Evolutionary conservation across 2,888 invertebrate species (phyloP).

Genomic region (Hypomecis atomaria): DNA sequence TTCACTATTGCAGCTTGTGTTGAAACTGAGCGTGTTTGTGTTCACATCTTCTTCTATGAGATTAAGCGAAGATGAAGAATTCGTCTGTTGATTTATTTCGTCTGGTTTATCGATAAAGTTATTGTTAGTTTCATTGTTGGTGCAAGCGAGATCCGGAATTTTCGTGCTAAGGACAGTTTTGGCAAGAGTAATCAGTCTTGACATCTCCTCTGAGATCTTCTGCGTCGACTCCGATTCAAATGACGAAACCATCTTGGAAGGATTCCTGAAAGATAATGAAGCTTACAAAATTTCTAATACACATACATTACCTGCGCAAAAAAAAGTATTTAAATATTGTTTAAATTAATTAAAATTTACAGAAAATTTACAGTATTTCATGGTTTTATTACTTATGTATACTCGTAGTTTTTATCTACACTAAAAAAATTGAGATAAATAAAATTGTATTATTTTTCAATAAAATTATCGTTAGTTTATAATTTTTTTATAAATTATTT

Average conservation of each 20-base stretch:
- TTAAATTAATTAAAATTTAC: too few species aligned
- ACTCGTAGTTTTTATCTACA: too few species aligned
- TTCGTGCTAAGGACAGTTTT: constrained; percentile 77
- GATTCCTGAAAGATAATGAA: constrained; percentile 60
- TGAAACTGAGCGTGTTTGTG: constrained; percentile 54
- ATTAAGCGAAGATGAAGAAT: constrained; percentile 53
- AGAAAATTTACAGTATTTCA: too few species aligned
- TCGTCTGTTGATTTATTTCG: constrained; percentile 45
- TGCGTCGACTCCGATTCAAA: constrained; percentile 64
- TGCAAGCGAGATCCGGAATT: constrained; percentile 73
- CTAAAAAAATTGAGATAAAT: too few species aligned
- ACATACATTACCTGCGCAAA: too few species aligned
- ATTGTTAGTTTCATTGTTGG: constrained; percentile 53
- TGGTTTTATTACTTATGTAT: too few species aligned
- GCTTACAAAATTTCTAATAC: too few species aligned
- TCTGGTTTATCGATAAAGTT: constrained; percentile 45
- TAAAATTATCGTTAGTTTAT: too few species aligned
- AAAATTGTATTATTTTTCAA: too few species aligned
- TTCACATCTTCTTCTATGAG: constrained; percentile 55
- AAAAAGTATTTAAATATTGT: too few species aligned
- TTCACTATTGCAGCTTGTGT: constrained; percentile 53
- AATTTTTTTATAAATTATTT: too few species aligned
- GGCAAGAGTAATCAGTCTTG: constrained; percentile 79
- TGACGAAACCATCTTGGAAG: constrained; percentile 68
- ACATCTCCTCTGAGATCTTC: constrained; percentile 76